These are phyloP conservation scores for Eucera pruinosa DNA, from an alignment of 2,888 invertebrate genomes.

Conservation along the genomic window DNA sequence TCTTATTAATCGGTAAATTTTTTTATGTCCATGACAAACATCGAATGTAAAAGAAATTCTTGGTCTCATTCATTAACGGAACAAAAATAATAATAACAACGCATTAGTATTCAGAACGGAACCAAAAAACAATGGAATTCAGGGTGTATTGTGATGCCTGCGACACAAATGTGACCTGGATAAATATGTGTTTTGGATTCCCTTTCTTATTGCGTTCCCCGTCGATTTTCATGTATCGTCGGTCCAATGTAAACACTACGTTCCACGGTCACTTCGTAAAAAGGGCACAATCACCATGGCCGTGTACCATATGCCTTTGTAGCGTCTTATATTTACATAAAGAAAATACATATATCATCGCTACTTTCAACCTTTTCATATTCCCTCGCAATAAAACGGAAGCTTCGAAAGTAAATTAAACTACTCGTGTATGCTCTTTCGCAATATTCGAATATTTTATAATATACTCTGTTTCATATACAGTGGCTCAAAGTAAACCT, in stretches of 20 bases:
- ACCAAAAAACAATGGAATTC: conserved; percentile 38
- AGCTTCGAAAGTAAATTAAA: background rate
- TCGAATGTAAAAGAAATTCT: background rate
- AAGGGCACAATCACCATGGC: conserved; percentile 39
- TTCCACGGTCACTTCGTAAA: conserved; percentile 12
- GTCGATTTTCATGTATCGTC: conserved; percentile 33
- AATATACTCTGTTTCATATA: background rate
- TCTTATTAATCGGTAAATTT: no score
- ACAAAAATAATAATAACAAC: conserved; percentile 14
- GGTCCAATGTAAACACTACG: conserved; percentile 48
- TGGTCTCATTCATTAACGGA: background rate
- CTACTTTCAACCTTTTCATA: background rate
- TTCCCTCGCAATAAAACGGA: background rate
- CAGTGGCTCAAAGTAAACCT: no score
- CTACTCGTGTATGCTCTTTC: no score
- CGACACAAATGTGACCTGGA: conserved; percentile 42
- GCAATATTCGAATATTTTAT: background rate
- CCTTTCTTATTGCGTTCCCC: conserved; percentile 32
- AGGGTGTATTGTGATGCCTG: conserved; percentile 26
- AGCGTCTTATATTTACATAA: conserved; percentile 17
- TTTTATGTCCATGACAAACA: no score
- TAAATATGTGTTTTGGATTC: conserved; percentile 59
- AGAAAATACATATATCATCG: conserved; percentile 26
- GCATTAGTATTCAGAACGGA: conserved; percentile 12
- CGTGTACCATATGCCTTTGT: conserved; percentile 8